Evolutionary conservation across 2,888 invertebrate species (phyloP).

Genomic region (Mesorhabditis spiculigera): DNA sequence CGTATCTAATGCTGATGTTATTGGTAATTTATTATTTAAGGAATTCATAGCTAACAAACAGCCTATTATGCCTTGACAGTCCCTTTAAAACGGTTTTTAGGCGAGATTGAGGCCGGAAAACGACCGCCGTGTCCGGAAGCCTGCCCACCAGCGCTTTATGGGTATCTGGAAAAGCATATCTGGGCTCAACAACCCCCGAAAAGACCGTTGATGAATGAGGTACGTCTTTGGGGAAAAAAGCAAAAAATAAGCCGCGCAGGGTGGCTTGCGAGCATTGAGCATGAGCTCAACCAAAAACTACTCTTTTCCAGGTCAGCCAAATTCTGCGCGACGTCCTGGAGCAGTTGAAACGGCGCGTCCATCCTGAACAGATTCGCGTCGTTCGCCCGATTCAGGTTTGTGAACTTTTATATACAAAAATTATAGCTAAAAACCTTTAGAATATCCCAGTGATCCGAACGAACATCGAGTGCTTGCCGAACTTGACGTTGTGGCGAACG

Average conservation of each 20-base stretch:
- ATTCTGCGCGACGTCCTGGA: slow-evolving; percentile 23
- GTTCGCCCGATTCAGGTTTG: slow-evolving; percentile 23
- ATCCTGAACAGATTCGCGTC: slow-evolving; percentile 26
- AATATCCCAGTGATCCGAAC: slow-evolving; percentile 41
- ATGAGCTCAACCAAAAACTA: not conserved
- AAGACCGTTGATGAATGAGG: slow-evolving; percentile 82
- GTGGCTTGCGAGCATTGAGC: slow-evolving; percentile 1
- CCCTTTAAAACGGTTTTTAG: not conserved
- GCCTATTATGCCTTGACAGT: too few species aligned
- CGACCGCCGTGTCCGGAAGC: slow-evolving; percentile 36
- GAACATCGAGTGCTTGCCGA: slow-evolving; percentile 42
- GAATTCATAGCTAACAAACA: too few species aligned
- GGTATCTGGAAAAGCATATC: slow-evolving; percentile 83
- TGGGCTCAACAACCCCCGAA: slow-evolving; percentile 95
- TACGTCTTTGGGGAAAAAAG: slow-evolving; percentile 58
- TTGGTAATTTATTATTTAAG: slow-evolving; percentile 12
- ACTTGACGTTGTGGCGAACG: slow-evolving; percentile 42
- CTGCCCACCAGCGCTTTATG: slow-evolving; percentile 89
- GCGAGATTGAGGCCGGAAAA: slow-evolving; percentile 21
- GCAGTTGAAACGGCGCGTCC: slow-evolving; percentile 28
- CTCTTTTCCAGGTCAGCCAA: slow-evolving; percentile 3
- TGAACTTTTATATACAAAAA: too few species aligned
- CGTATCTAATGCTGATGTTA: slow-evolving; percentile 78
- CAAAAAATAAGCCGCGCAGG: too few species aligned
- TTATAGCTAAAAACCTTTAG: too few species aligned